These are phyloP conservation scores for Garrulus glandarius DNA, from an alignment of 2,797 vertebrate species.

Conservation along the genomic window DNA sequence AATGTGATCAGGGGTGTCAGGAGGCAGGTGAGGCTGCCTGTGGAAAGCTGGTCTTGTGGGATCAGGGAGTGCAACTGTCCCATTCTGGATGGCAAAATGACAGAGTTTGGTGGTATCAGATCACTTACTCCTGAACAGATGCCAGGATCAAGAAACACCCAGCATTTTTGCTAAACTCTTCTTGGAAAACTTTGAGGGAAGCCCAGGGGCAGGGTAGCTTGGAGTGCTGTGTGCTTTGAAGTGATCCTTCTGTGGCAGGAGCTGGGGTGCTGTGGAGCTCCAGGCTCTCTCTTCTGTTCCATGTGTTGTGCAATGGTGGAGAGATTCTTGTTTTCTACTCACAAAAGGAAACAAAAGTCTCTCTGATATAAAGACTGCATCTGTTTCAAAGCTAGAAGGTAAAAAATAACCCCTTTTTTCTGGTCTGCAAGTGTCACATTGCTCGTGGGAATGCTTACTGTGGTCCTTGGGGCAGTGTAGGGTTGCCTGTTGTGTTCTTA, in stretches of 20 bases:
- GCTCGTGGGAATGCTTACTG: fast-evolving
- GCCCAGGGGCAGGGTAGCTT: not conserved
- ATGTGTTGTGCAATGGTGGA: fast-evolving
- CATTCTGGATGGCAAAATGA: not conserved
- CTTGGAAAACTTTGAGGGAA: not conserved
- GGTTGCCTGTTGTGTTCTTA: not conserved
- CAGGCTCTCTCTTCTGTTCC: not conserved
- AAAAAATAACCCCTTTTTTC: not conserved
- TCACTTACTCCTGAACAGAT: not conserved
- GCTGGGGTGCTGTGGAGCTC: not conserved
- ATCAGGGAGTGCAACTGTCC: fast-evolving
- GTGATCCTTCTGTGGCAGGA: not conserved
- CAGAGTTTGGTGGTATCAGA: not conserved
- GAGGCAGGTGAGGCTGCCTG: not conserved
- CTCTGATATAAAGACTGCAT: not conserved
- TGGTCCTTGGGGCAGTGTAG: not conserved
- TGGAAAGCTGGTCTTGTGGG: fast-evolving
- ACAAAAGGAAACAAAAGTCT: not conserved
- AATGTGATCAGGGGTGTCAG: not conserved
- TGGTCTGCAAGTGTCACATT: not conserved
- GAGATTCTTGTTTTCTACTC: not conserved
- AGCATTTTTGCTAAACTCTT: not conserved
- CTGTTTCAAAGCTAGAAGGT: not conserved
- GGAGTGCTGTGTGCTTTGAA: not conserved
- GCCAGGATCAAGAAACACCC: not conserved